These are phyloP conservation scores for Natator depressus DNA, from an alignment of 2,113 vertebrate genomes.

Conservation along the genomic window DNA sequence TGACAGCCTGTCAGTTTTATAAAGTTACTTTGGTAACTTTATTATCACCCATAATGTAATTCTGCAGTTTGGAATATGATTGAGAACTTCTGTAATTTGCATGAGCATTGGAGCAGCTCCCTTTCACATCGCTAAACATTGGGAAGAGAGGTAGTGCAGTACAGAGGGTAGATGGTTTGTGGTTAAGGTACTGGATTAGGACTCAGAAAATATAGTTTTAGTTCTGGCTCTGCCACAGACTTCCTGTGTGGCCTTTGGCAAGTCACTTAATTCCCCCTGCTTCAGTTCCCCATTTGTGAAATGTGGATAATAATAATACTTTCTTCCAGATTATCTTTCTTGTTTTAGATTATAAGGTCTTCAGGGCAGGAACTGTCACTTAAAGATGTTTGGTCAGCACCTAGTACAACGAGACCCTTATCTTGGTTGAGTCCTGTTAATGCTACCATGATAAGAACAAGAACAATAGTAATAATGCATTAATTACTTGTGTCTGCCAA, in stretches of 20 bases:
- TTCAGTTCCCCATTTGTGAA: not conserved
- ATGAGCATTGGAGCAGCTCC: not conserved
- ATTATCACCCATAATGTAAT: not conserved
- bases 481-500: not conserved
- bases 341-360: not conserved
- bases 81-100: not conserved
- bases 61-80: constrained; percentile 14
- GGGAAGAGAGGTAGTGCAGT: not conserved
- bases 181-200: not conserved
- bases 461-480: constrained; percentile 12
- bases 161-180: not conserved
- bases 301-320: not conserved
- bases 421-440: not conserved
- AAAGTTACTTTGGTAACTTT: not conserved
- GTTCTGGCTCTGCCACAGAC: not conserved
- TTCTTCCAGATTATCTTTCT: not conserved
- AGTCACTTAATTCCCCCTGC: not conserved
- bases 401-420: not conserved
- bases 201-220: not conserved
- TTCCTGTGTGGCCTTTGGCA: not conserved
- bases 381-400: not conserved
- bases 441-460: not conserved
- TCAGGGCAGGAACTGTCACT: not conserved
- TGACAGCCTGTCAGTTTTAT: not conserved
- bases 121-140: not conserved